Evolutionary conservation across 2,888 invertebrate species (phyloP).

Genomic region (Andrena hattorfiana): DNA sequence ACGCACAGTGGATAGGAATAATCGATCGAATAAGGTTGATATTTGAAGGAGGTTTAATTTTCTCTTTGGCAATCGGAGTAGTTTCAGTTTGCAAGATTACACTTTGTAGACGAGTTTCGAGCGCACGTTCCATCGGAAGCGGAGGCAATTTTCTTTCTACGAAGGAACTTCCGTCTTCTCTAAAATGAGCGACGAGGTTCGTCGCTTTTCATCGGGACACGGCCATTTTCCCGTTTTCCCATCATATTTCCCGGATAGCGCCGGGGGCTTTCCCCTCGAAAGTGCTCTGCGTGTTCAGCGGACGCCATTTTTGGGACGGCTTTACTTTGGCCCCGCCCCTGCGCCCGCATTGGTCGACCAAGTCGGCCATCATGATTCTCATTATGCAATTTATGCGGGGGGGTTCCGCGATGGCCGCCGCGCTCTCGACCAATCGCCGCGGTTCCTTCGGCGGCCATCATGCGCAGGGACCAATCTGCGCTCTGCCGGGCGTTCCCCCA

Average conservation of each 20-base stretch:
- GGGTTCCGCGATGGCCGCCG: slow-evolving; percentile 86
- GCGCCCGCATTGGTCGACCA: slow-evolving; percentile 78
- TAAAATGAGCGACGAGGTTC: neutral
- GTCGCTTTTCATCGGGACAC: neutral
- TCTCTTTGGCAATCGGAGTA: neutral
- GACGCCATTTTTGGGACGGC: slow-evolving; percentile 63
- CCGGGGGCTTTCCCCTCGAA: slow-evolving; percentile 2
- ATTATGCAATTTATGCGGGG: slow-evolving; percentile 81
- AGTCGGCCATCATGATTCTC: slow-evolving; percentile 81
- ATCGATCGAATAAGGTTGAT: neutral
- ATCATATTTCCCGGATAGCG: neutral
- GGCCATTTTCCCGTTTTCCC: slow-evolving; percentile 19
- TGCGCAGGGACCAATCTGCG: slow-evolving; percentile 74
- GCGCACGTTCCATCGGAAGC: no score
- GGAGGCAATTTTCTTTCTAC: neutral
- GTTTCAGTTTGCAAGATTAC: neutral
- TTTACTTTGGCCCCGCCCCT: slow-evolving; percentile 72
- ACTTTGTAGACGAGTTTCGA: neutral
- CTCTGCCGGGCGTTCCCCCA: slow-evolving; percentile 77
- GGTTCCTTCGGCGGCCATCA: slow-evolving; percentile 78
- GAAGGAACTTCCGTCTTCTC: neutral
- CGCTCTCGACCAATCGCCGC: slow-evolving; percentile 84
- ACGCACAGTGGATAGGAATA: neutral
- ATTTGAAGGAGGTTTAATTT: neutral
- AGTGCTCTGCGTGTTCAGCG: neutral